phyloP scores from a whole-genome alignment of 2,888 invertebrate genomes.

The Zygogramma bicolorata region DNA sequence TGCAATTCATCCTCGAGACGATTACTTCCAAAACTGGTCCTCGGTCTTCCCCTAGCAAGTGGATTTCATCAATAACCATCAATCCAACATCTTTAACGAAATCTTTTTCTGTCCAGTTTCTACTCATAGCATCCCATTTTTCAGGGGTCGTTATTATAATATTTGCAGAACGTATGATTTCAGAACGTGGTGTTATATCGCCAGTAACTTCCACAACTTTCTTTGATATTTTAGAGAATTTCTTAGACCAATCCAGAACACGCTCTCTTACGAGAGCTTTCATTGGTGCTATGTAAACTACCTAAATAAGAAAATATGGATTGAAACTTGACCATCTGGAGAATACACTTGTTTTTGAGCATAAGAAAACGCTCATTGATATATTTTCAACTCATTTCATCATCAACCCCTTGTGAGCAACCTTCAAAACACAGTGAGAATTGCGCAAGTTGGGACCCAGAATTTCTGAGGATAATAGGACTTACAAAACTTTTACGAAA shows the following conservation, averaged over 20 bases:
- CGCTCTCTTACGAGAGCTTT: slow-evolving; percentile 98
- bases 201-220: slow-evolving; percentile 97
- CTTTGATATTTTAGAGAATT: slow-evolving; percentile 80
- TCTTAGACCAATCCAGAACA: slow-evolving; percentile 92
- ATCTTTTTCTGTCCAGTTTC: slow-evolving; percentile 96
- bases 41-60: slow-evolving; percentile 91
- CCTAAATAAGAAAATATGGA: slow-evolving; percentile 66
- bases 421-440: too few species aligned
- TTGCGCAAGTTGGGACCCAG: too few species aligned
- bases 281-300: slow-evolving; percentile 97
- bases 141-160: slow-evolving; percentile 99
- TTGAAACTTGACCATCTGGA: too few species aligned
- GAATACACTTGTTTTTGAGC: too few species aligned
- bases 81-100: slow-evolving; percentile 93
- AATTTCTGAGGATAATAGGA: too few species aligned
- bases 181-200: slow-evolving; percentile 87
- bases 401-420: too few species aligned
- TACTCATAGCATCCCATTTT: slow-evolving; percentile 99
- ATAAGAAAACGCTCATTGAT: too few species aligned
- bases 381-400: too few species aligned
- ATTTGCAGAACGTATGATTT: slow-evolving; percentile 85
- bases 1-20: slow-evolving; percentile 96
- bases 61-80: slow-evolving; percentile 98
- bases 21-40: slow-evolving; percentile 96
- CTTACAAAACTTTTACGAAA: too few species aligned